Conservation (phyloP, 2,888 invertebrate genomes). For the Neoascia interrupta region DNA sequence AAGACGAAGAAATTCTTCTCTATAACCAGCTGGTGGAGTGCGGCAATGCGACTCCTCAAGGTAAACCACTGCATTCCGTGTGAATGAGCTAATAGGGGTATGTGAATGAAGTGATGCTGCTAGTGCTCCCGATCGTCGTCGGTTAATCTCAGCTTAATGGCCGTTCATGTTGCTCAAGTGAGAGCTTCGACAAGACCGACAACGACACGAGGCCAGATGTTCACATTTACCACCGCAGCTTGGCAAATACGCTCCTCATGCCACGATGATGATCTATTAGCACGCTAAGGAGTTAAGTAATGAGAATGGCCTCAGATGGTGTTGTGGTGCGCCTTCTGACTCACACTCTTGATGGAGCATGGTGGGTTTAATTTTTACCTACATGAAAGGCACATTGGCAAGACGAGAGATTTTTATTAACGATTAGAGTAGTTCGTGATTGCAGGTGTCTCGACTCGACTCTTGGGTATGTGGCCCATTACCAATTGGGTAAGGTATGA, state of each 20-base stretch:
- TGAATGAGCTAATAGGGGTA: constrained; percentile 45
- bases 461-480: neutral
- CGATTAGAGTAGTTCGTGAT: constrained; percentile 20
- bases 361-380: no score
- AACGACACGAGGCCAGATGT: constrained; percentile 38
- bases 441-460: constrained; percentile 39
- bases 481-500: constrained; percentile 17
- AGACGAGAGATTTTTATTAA: constrained; percentile 12
- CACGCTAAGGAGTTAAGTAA: constrained; percentile 60
- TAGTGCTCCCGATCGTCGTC: constrained; percentile 40
- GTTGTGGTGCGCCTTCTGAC: no score
- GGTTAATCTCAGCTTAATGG: constrained; percentile 38
- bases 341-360: constrained; percentile 21
- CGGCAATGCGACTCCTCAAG: constrained; percentile 29
- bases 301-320: constrained; percentile 45
- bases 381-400: neutral
- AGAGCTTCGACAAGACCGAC: neutral
- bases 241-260: constrained; percentile 48
- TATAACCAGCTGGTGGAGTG: constrained; percentile 12
- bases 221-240: constrained; percentile 14
- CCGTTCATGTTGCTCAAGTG: constrained; percentile 32
- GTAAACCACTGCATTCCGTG: constrained; percentile 45
- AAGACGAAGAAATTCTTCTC: constrained; percentile 3
- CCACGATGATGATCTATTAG: constrained; percentile 57
- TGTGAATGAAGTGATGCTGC: constrained; percentile 27